Evolutionary conservation across 2,113 vertebrate genomes (phyloP).

Genomic region (Cynopterus brachyotis): DNA sequence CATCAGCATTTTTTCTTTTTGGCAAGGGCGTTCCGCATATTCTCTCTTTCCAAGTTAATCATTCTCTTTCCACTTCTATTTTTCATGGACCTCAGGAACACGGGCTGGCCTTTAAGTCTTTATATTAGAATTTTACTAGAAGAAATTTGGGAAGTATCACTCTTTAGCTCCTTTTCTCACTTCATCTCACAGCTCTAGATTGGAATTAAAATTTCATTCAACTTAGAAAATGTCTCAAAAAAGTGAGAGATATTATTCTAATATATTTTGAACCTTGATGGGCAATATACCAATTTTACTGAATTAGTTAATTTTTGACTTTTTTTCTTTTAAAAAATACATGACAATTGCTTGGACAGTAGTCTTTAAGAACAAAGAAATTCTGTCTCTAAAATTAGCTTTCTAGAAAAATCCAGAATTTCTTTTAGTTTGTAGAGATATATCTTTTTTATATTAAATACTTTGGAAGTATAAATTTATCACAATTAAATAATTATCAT

Average conservation of each 20-base stretch:
- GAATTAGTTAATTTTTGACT: not conserved
- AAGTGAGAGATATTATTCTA: not conserved
- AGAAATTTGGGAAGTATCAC: not conserved
- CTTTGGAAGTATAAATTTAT: not conserved
- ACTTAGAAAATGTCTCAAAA: conserved; percentile 44
- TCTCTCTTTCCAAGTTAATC: conserved; percentile 30
- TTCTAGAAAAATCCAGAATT: conserved; percentile 25
- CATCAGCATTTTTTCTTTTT: not conserved
- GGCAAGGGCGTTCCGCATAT: not conserved
- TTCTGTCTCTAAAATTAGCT: not conserved
- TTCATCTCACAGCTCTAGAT: conserved; percentile 34
- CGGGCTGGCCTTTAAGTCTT: not conserved
- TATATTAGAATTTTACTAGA: not conserved
- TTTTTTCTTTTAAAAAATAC: not conserved
- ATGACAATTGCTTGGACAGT: not conserved
- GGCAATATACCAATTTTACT: not conserved
- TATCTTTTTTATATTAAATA: conserved; percentile 19
- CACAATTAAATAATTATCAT: not conserved
- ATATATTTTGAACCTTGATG: conserved; percentile 21
- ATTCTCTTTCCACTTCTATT: not conserved
- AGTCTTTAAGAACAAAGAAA: conserved; percentile 7
- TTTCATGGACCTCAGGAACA: not conserved
- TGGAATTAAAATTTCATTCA: conserved; percentile 60
- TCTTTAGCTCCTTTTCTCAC: conserved; percentile 21
- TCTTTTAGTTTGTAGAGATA: not conserved